These are phyloP conservation scores for Eubasilissa splendida DNA, from an alignment of 2,888 invertebrate genomes.

Conservation along the genomic window DNA sequence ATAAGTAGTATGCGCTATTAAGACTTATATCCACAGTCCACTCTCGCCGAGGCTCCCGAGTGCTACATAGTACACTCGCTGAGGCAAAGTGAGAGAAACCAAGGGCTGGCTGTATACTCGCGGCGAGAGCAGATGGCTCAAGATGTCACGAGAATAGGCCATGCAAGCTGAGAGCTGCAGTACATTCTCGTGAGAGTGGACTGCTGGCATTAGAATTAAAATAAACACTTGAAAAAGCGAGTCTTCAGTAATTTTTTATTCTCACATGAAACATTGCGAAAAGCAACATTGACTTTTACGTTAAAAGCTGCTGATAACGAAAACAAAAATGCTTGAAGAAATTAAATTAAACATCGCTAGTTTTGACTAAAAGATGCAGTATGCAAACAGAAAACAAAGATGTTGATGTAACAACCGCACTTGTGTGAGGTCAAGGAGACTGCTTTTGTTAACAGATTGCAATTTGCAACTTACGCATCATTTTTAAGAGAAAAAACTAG, in stretches of 20 bases:
- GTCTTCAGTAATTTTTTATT: constrained; percentile 37
- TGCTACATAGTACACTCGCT: too few relatives aligned
- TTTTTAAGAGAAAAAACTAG: constrained; percentile 46
- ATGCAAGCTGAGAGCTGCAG: too few relatives aligned
- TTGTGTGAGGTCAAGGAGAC: constrained; percentile 48
- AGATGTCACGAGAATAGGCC: too few relatives aligned
- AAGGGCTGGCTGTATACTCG: too few relatives aligned
- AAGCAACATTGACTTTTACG: constrained; percentile 45
- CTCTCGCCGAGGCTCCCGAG: too few relatives aligned
- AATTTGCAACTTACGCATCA: constrained; percentile 38
- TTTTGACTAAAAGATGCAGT: background rate
- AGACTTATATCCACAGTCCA: background rate
- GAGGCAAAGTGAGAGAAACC: too few relatives aligned
- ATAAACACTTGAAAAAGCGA: constrained; percentile 2
- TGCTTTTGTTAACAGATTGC: constrained; percentile 45
- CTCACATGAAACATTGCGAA: constrained; percentile 43
- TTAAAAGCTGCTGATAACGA: constrained; percentile 40
- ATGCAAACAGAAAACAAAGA: constrained; percentile 31
- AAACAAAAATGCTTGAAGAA: constrained; percentile 20
- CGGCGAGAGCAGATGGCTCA: too few relatives aligned
- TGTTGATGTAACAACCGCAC: constrained; percentile 35
- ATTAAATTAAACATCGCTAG: constrained; percentile 8
- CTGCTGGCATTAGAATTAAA: background rate
- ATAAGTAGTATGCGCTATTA: background rate
- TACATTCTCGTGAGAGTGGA: too few relatives aligned